Evolutionary conservation across 2,888 invertebrate genomes (phyloP).

Genomic region (Caenorhabditis virilis): DNA sequence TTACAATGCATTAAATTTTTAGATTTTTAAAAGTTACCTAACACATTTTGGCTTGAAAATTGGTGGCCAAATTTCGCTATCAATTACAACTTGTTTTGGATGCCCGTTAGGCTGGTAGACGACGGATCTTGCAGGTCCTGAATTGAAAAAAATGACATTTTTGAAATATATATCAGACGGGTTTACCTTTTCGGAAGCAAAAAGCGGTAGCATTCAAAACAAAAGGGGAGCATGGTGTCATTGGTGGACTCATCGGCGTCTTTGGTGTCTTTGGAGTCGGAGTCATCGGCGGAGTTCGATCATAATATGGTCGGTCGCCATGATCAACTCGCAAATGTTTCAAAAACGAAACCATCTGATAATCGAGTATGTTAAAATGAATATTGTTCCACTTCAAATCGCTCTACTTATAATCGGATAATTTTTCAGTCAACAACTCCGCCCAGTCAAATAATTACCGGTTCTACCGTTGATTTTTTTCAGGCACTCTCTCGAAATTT

Average conservation of each 20-base stretch:
- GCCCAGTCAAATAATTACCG: slow-evolving; percentile 4
- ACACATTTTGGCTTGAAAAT: slow-evolving; percentile 64
- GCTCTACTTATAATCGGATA: background rate
- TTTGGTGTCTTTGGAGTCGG: too few relatives aligned
- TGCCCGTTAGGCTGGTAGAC: slow-evolving; percentile 60
- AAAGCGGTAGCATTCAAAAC: slow-evolving; percentile 45
- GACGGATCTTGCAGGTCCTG: slow-evolving; percentile 44
- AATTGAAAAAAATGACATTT: slow-evolving; percentile 2
- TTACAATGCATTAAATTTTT: background rate
- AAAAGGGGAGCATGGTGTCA: slow-evolving; percentile 48
- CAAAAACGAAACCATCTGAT: slow-evolving; percentile 38
- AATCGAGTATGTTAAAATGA: too few relatives aligned
- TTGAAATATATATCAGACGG: background rate
- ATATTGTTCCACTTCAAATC: too few relatives aligned
- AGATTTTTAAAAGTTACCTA: too few relatives aligned
- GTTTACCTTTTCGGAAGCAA: slow-evolving; percentile 46
- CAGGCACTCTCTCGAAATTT: too few relatives aligned
- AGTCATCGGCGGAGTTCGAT: slow-evolving; percentile 37
- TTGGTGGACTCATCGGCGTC: slow-evolving; percentile 43
- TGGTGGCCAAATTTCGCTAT: slow-evolving; percentile 68
- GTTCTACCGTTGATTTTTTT: too few relatives aligned
- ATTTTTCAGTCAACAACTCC: slow-evolving; percentile 2
- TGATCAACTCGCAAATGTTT: slow-evolving; percentile 46
- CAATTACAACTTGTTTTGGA: slow-evolving; percentile 64
- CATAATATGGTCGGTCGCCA: slow-evolving; percentile 28